Evolutionary conservation across 2,888 invertebrate species (phyloP).

Genomic region (Clitarchus hookeri): DNA sequence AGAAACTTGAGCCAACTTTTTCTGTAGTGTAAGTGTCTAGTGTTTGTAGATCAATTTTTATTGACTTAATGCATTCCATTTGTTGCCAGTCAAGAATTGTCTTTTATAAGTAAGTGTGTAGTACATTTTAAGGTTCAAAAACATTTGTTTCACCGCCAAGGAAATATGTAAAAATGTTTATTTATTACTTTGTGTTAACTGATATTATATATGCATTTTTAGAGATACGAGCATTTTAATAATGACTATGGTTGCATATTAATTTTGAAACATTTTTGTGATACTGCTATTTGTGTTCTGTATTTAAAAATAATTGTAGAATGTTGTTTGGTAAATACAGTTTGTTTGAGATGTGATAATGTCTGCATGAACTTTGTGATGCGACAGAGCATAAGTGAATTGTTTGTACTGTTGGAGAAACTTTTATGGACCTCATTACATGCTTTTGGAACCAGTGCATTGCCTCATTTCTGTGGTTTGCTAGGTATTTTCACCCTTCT

Average conservation of each 20-base stretch:
- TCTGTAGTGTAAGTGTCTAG: neutral
- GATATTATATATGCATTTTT: neutral
- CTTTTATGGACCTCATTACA: conserved; percentile 19
- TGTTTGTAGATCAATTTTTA: neutral
- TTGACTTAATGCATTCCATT: neutral
- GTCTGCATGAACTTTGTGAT: neutral
- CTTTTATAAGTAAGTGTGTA: neutral
- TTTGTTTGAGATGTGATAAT: neutral
- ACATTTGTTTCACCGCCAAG: neutral
- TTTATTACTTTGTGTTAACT: neutral
- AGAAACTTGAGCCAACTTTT: neutral
- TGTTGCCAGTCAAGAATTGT: neutral
- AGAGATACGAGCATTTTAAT: neutral
- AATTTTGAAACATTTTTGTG: neutral
- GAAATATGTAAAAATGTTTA: neutral
- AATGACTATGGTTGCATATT: neutral
- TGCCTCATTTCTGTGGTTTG: conserved; percentile 20
- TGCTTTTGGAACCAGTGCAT: conserved; percentile 21
- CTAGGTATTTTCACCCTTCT: neutral
- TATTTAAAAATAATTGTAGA: neutral
- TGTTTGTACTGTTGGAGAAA: neutral
- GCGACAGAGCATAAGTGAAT: neutral
- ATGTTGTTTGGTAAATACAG: neutral
- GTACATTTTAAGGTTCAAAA: neutral
- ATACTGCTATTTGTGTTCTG: neutral